Conservation (phyloP, 2,888 invertebrate genomes). For the Apamea epomidion region DNA sequence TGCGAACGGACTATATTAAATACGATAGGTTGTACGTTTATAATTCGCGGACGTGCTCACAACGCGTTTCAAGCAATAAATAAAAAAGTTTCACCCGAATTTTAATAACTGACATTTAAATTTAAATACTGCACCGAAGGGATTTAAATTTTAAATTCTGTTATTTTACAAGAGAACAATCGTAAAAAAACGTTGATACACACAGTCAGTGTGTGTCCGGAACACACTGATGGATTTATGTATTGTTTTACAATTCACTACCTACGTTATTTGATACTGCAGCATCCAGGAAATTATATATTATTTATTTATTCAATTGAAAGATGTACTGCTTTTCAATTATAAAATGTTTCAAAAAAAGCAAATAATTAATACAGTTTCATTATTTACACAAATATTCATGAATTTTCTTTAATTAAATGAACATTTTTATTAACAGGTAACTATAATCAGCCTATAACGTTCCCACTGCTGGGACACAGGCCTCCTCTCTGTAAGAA, state of each 20-base stretch:
- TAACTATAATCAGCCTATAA: too few species aligned
- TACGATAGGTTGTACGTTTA: not conserved
- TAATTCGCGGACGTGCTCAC: conserved; percentile 6
- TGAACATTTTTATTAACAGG: not conserved
- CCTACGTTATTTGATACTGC: conserved; percentile 37
- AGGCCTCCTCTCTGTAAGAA: too few species aligned
- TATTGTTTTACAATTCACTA: conserved; percentile 53
- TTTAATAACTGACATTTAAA: conserved; percentile 34
- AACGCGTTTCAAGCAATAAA: conserved; percentile 20
- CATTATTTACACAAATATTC: not conserved
- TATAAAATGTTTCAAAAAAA: not conserved
- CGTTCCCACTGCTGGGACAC: too few species aligned
- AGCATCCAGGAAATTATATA: conserved; percentile 4
- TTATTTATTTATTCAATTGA: conserved; percentile 13
- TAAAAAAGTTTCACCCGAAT: conserved; percentile 26
- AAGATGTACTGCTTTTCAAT: not conserved
- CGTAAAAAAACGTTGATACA: conserved; percentile 23
- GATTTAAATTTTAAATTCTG: conserved; percentile 44
- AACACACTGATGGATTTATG: conserved; percentile 53
- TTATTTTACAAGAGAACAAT: conserved; percentile 33
- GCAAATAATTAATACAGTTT: not conserved
- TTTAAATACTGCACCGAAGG: conserved; percentile 17
- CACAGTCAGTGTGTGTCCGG: conserved; percentile 34
- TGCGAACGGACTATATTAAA: too few species aligned
- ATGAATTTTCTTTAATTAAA: not conserved